A percentile compares a stretch with the other conserved stretches of the same genome.
phyloP scores from a whole-genome alignment of 2,888 invertebrate species.

The Agrilus cyanescens region DNA sequence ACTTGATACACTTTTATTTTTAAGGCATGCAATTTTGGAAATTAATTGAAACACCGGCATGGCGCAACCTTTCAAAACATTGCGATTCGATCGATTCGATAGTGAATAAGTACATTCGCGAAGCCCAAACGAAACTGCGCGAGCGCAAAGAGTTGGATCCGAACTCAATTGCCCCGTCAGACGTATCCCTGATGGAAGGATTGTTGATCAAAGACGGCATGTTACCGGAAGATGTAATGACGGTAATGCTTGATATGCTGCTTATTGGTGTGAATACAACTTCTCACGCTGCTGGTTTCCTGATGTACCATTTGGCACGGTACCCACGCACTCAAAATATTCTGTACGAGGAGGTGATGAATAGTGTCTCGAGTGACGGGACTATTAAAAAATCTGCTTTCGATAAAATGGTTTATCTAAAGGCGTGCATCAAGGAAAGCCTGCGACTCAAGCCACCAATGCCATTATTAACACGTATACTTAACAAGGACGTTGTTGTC shows the following conservation, averaged over 20 bases:
- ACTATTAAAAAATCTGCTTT: slow-evolving; percentile 21
- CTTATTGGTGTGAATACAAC: slow-evolving; percentile 54
- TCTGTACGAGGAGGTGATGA: slow-evolving; percentile 47
- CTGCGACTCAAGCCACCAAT: slow-evolving; percentile 53
- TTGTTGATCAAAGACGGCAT: slow-evolving; percentile 45
- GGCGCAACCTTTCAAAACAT: slow-evolving; percentile 44
- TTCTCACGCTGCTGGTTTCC: slow-evolving; percentile 47
- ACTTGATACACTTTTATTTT: slow-evolving; percentile 1
- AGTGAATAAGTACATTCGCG: slow-evolving; percentile 47
- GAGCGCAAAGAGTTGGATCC: slow-evolving; percentile 20
- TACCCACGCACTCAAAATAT: slow-evolving; percentile 50
- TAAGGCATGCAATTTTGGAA: slow-evolving; percentile 52
- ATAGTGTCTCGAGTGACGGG: slow-evolving; percentile 20
- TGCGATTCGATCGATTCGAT: slow-evolving; percentile 51
- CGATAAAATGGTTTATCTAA: slow-evolving; percentile 40
- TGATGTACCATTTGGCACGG: slow-evolving; percentile 55
- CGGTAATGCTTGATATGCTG: slow-evolving; percentile 52
- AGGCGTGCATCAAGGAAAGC: slow-evolving; percentile 53
- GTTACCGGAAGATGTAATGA: slow-evolving; percentile 48
- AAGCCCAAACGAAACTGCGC: slow-evolving; percentile 29
- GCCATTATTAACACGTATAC: slow-evolving; percentile 47
- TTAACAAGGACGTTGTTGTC: slow-evolving; percentile 46
- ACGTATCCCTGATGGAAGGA: slow-evolving; percentile 39
- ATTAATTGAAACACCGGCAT: slow-evolving; percentile 47
- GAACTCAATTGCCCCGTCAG: slow-evolving; percentile 11